Evolutionary conservation across 2,113 vertebrate species (phyloP).

Genomic region (Elephas maximus): DNA sequence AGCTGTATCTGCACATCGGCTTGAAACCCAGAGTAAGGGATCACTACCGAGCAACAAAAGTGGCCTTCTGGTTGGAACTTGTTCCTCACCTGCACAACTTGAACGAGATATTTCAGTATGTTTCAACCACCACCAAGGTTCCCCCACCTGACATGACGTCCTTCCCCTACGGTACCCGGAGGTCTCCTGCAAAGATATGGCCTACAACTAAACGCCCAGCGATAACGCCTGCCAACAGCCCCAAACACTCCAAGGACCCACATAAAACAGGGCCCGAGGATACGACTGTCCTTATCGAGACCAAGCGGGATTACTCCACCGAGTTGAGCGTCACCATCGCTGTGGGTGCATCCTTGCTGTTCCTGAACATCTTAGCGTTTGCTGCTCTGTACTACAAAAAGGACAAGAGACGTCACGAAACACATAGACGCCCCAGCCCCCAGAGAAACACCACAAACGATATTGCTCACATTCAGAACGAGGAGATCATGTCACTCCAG

Average conservation of each 20-base stretch:
- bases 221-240: conserved; percentile 92
- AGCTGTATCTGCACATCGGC: conserved; percentile 98
- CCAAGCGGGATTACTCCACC: conserved; percentile 96
- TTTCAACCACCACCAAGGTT: conserved; percentile 97
- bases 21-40: conserved; percentile 96
- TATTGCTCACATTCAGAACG: conserved; percentile 94
- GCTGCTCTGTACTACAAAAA: conserved; percentile 98
- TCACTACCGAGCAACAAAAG: conserved; percentile 97
- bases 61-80: conserved; percentile 97
- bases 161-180: conserved; percentile 94
- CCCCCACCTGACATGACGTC: conserved; percentile 97
- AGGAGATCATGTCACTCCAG: conserved; percentile 96
- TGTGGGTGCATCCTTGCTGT: conserved; percentile 96
- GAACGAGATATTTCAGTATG: conserved; percentile 96
- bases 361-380: conserved; percentile 98
- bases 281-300: conserved; percentile 95
- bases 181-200: conserved; percentile 95
- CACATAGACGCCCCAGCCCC: conserved; percentile 94
- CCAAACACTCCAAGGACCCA: conserved; percentile 94
- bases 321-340: conserved; percentile 98
- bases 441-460: conserved; percentile 93
- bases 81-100: conserved; percentile 97
- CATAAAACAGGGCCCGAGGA: conserved; percentile 92
- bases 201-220: conserved; percentile 97
- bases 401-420: conserved; percentile 96